Evolutionary conservation across 2,113 vertebrate genomes (phyloP).

Genomic region (Gadus macrocephalus): DNA sequence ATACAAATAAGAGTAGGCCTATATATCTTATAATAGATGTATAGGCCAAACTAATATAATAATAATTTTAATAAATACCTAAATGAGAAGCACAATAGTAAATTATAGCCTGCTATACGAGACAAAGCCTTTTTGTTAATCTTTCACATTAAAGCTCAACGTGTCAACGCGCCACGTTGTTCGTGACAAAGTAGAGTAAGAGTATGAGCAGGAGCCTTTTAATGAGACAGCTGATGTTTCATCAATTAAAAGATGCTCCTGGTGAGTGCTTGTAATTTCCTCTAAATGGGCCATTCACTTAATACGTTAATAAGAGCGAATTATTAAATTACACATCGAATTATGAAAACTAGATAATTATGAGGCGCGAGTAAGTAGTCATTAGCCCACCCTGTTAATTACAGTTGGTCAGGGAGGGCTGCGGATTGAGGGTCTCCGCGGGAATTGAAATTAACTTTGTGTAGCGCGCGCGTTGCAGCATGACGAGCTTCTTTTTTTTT

Average conservation of each 20-base stretch:
- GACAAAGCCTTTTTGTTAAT: conserved; percentile 8
- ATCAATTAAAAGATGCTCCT: conserved; percentile 75
- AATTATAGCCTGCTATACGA: not conserved
- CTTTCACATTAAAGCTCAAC: no score
- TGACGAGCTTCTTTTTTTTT: conserved; percentile 57
- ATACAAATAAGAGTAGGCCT: not conserved
- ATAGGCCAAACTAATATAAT: no score
- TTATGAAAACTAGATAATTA: conserved; percentile 99
- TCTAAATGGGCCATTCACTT: conserved; percentile 88
- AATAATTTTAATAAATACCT: not conserved
- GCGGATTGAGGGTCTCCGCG: conserved; percentile 83
- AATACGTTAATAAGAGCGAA: conserved; percentile 92
- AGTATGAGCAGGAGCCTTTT: conserved; percentile 62
- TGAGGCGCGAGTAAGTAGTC: conserved; percentile 96
- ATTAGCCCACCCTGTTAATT: conserved; percentile 99
- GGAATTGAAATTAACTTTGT: conserved; percentile 96
- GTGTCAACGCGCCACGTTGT: conserved; percentile 12
- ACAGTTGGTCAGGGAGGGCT: conserved; percentile 92
- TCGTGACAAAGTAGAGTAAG: conserved; percentile 56
- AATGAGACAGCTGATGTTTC: conserved; percentile 68
- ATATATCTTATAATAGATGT: not conserved
- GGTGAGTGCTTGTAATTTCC: conserved; percentile 70
- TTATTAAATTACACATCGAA: conserved; percentile 99
- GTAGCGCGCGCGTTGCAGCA: conserved; percentile 76
- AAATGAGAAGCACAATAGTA: not conserved